Base-by-base conservation (phyloP, 2,113 vertebrate genomes). In the Microtus richardsoni region DNA sequence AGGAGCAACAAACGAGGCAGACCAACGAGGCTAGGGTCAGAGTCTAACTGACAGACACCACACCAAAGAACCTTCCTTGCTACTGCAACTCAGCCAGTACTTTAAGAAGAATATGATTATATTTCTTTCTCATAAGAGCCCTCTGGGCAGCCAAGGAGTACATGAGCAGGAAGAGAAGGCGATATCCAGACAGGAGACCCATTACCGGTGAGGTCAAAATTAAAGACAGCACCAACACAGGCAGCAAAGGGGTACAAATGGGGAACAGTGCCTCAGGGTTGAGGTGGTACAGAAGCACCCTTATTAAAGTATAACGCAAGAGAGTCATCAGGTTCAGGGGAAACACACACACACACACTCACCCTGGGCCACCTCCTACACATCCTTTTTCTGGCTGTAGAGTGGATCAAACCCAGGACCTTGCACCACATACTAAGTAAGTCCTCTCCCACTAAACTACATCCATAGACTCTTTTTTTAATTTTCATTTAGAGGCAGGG, bases 221-320 rank as follows among this genome's bases (percentile, higher is more conserved):
- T 22, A 14, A 41, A 2, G 36, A 2, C 0, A 49, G 11, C 28
- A 64, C 64, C 88, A 87, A 68, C 3, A 7, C 26, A 17, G 26
- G 58, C 71, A 52, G 80, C 0, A 6, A 33, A 91, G 5, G 68
- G 12, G 4, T 19, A 47, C 19, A n/a, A 73, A 13, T 36, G 17
- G 78, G 21, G n/a, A 49, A 62, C 7, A 30, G 70, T 52, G 8
- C n/a, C 17, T 54, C 39, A 8, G 4, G 21, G 33, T 5, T 36
- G 17, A 3, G 9, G 7, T 41, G n/a, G 21, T 52, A n/a, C 0
- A 7, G 33, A 4, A 6, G 7, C 0, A 0, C 47, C 74, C 60
- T 86, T 3, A 0, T 39, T 4, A 41, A 83, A 7, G 22, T 3
- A 8, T 71, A 0, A 82, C 7, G 44, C n/a, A 41, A n/a, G 36